Base-by-base conservation (phyloP, 2,888 invertebrate species). In the Ornithoptera alexandrae region DNA sequence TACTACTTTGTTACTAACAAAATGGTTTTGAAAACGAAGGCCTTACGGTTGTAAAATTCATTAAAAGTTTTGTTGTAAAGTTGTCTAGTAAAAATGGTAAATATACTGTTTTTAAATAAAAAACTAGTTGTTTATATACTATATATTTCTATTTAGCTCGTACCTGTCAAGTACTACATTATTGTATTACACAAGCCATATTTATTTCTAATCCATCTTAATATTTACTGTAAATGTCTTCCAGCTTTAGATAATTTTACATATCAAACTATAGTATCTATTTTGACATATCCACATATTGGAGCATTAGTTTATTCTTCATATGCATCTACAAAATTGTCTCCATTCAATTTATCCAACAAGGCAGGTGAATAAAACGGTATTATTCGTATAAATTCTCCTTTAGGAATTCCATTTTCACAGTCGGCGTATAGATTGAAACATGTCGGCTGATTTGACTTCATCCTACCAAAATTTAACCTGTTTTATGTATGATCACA, bases 301-400 rank as follows among this genome's bases (percentile, higher is more conserved):
- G 69, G 46, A 57, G 62, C 20, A 39, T 64, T 53, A 64, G 60
- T 62, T 66, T 67, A 70, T 67, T 58, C 69, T 18, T 62, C 36
- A 66, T 58, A 70, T 70, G 66, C 59, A 67, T 66, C 66, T 46
- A 62, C 50, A 30, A 58, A 66, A 66, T 62, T 50, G 58, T 62
- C 58, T 66, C 39, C 62, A 70, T 62, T 62, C 69, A 65, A 69
- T 62, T 65, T 65, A 69, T 69, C 64, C 68, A 65, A 65, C 64
- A 65, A 65, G 60, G 65, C 60, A 69, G 68, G 68, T 69, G 56
- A 68, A 17, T 50, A 68, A 68, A 60, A 61, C 69, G 46, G 30
- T 68, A 63, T 68, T 68, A 58, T 58, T 58, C 46, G 57, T 46
- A 65, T 17, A 24, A 39, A 69, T 60, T 60, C 18, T n/a, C 50